Evolutionary conservation across 2,113 vertebrate genomes (phyloP).

Genomic region (Phycodurus eques): DNA sequence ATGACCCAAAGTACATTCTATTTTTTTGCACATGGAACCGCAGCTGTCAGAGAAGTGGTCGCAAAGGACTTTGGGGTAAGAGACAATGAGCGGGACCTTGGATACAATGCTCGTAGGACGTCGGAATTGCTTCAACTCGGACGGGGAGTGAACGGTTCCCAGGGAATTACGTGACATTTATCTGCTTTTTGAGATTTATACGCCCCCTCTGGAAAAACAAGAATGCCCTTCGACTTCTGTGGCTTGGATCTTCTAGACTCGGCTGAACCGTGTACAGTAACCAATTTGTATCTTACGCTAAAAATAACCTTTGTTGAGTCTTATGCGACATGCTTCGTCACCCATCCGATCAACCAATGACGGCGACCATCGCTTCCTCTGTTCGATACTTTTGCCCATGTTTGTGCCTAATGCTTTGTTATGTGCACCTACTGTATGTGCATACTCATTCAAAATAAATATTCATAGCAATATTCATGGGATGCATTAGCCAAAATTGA

Average conservation of each 20-base stretch:
- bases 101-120: slow-evolving; percentile 33
- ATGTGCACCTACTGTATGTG: slow-evolving; percentile 72
- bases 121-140: slow-evolving; percentile 35
- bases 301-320: slow-evolving; percentile 78
- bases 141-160: slow-evolving; percentile 33
- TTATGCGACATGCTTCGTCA: slow-evolving; percentile 83
- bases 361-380: slow-evolving; percentile 68
- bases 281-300: slow-evolving; percentile 79
- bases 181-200: slow-evolving; percentile 84
- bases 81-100: slow-evolving; percentile 29
- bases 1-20: slow-evolving; percentile 57
- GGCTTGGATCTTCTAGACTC: slow-evolving; percentile 80
- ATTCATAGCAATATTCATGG: slow-evolving; percentile 76
- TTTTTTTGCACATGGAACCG: slow-evolving; percentile 59
- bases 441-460: slow-evolving; percentile 65
- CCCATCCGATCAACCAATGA: slow-evolving; percentile 76
- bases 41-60: slow-evolving; percentile 20
- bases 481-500: slow-evolving; percentile 67
- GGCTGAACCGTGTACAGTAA: slow-evolving; percentile 82
- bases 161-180: slow-evolving; percentile 79
- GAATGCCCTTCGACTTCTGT: slow-evolving; percentile 73
- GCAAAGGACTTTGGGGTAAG: slow-evolving; percentile 20
- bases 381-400: slow-evolving; percentile 65
- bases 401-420: slow-evolving; percentile 77
- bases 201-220: slow-evolving; percentile 45